A percentile compares a stretch with the other conserved stretches of the same genome.
Conservation (phyloP, 2,888 invertebrate genomes). For the Steromphala cineraria region DNA sequence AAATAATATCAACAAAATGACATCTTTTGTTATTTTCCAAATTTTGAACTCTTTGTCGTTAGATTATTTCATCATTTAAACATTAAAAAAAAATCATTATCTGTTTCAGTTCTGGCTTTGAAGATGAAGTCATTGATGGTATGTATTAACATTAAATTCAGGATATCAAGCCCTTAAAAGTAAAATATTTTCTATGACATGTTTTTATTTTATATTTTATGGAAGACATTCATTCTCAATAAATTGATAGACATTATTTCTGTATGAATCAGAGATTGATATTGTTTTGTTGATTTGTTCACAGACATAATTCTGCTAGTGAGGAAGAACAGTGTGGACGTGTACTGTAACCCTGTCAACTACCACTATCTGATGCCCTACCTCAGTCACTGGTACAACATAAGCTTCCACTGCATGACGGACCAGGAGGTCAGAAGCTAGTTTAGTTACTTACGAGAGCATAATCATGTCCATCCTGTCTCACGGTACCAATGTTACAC, state of each 20-base stretch:
- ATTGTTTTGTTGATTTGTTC: neutral
- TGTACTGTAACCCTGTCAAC: conserved; percentile 73
- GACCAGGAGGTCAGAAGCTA: conserved; percentile 60
- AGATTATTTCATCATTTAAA: neutral
- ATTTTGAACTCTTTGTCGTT: neutral
- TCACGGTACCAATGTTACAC: too few relatives aligned
- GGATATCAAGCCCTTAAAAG: too few relatives aligned
- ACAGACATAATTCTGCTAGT: conserved; percentile 70
- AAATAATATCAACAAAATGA: neutral
- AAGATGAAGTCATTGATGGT: conserved; percentile 69
- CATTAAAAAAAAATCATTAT: neutral
- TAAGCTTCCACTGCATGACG: conserved; percentile 69
- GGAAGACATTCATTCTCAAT: too few relatives aligned
- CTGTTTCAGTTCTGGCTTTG: conserved; percentile 61
- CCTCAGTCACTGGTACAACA: conserved; percentile 70
- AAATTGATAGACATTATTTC: too few relatives aligned
- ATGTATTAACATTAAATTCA: conserved; percentile 30
- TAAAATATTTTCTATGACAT: too few relatives aligned
- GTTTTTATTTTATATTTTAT: too few relatives aligned
- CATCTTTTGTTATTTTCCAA: neutral
- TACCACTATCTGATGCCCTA: conserved; percentile 71
- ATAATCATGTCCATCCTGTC: too few relatives aligned
- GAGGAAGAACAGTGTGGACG: conserved; percentile 63
- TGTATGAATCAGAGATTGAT: neutral
- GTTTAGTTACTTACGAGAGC: neutral